These are phyloP conservation scores for Dasypogon diadema DNA, from an alignment of 2,888 invertebrate species.

Conservation along the genomic window DNA sequence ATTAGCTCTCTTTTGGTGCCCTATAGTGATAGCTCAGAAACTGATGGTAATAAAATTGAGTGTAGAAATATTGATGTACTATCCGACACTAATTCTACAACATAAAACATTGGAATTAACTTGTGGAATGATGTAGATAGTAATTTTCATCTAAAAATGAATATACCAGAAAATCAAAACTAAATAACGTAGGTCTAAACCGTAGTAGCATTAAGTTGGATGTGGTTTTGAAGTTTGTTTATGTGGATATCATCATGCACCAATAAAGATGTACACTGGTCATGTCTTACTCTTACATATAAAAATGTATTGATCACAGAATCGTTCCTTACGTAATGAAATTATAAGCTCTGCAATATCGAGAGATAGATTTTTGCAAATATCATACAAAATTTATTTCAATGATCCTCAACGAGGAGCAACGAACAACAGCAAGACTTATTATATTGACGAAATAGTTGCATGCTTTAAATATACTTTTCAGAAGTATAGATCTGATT, in stretches of 20 bases:
- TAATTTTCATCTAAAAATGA: no score
- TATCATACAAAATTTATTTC: background rate
- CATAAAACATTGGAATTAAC: background rate
- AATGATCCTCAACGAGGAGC: background rate
- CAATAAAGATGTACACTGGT: background rate
- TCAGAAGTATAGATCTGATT: background rate
- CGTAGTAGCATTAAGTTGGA: background rate
- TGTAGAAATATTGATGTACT: background rate
- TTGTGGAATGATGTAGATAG: constrained; percentile 1
- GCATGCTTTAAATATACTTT: no score
- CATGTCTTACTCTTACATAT: background rate
- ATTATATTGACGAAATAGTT: background rate
- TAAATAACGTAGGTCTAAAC: background rate
- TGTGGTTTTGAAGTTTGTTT: background rate
- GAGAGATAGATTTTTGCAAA: background rate
- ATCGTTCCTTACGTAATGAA: background rate
- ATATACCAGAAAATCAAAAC: no score
- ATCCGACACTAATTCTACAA: background rate
- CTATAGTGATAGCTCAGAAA: constrained; percentile 5
- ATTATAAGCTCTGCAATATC: background rate
- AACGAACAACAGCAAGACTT: background rate
- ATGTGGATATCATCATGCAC: background rate
- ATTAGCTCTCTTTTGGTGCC: background rate
- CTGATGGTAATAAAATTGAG: background rate
- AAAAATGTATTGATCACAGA: background rate